Percentiles rank a stretch among this genome's conserved stretches.
These are phyloP conservation scores for Antechinus flavipes DNA, from an alignment of 2,113 vertebrate genomes.

Conservation along the genomic window DNA sequence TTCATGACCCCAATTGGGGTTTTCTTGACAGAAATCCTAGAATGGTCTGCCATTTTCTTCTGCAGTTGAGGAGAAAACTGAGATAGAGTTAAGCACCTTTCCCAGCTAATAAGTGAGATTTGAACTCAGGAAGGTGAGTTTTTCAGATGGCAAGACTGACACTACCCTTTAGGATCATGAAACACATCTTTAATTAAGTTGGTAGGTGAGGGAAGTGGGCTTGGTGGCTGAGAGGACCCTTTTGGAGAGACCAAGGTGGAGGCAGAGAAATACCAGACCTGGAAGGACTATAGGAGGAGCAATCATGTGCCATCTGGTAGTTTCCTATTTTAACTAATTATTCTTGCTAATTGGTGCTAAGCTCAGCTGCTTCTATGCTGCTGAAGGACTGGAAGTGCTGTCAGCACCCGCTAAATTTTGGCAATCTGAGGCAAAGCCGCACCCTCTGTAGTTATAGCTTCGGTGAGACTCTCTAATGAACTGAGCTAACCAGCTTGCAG, in stretches of 20 bases:
- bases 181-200: neutral
- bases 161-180: neutral
- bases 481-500: neutral
- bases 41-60: neutral
- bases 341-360: slow-evolving; percentile 1
- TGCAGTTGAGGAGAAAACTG: neutral
- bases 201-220: neutral
- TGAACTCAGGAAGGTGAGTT: neutral
- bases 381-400: neutral
- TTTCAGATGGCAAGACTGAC: neutral
- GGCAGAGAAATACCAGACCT: neutral
- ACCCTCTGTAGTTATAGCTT: neutral
- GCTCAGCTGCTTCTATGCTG: neutral
- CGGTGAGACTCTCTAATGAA: neutral
- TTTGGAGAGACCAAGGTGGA: neutral
- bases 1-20: neutral
- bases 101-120: neutral
- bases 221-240: neutral
- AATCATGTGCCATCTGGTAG: slow-evolving; percentile 1
- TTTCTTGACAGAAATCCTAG: neutral
- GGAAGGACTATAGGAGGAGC: neutral
- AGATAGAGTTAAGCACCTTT: neutral
- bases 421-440: neutral
- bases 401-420: neutral
- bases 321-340: slow-evolving; percentile 4